Conservation (phyloP, 2,797 vertebrate species). For the Salarias fasciatus region DNA sequence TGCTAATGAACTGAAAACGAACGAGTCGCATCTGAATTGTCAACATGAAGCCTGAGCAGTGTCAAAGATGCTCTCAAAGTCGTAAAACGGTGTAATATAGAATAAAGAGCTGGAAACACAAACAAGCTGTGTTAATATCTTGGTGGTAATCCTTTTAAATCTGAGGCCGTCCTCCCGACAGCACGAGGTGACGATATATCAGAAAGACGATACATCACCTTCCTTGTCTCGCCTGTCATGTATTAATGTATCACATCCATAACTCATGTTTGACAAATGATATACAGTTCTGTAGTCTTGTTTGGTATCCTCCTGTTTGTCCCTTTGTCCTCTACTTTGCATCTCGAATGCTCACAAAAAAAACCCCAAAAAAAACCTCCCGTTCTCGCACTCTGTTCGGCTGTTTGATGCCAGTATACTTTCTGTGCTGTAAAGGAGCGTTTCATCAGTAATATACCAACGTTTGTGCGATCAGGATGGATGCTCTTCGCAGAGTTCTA, state of each 20-base stretch:
- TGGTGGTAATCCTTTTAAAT: conserved; percentile 2
- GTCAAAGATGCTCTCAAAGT: too few relatives aligned
- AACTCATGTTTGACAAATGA: conserved; percentile 14
- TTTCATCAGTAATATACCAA: too few relatives aligned
- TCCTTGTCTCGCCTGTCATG: conserved; percentile 8
- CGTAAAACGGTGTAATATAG: too few relatives aligned
- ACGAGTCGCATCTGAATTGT: too few relatives aligned
- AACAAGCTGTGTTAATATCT: neutral
- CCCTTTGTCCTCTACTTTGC: conserved; percentile 13
- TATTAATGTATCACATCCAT: conserved; percentile 26
- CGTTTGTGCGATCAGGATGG: neutral
- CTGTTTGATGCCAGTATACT: too few relatives aligned
- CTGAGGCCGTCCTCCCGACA: conserved; percentile 14
- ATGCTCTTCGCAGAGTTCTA: neutral
- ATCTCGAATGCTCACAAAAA: too few relatives aligned
- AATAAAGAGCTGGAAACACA: neutral
- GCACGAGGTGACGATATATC: conserved; percentile 10
- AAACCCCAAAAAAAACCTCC: too few relatives aligned
- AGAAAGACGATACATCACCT: conserved; percentile 13
- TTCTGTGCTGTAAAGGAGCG: too few relatives aligned
- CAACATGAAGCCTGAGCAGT: too few relatives aligned
- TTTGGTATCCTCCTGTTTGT: conserved; percentile 15
- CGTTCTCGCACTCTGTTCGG: too few relatives aligned
- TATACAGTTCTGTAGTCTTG: neutral
- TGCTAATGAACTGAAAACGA: too few relatives aligned